These are phyloP conservation scores for Bubo blakistoni DNA, from an alignment of 2,113 vertebrate species.

Conservation along the genomic window DNA sequence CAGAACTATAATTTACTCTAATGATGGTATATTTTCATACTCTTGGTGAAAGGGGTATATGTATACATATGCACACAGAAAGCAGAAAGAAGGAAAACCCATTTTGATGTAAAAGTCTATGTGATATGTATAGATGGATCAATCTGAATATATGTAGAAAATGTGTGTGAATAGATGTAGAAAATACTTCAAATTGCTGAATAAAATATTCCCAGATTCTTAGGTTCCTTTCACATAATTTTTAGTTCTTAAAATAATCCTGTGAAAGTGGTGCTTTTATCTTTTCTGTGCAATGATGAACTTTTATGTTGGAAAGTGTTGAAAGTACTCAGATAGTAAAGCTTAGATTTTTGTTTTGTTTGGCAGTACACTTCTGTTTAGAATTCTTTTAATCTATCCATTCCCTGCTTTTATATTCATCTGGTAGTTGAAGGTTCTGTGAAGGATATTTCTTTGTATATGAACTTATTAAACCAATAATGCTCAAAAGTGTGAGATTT, in stretches of 20 bases:
- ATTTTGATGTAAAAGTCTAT: background rate
- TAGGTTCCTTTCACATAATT: constrained; percentile 51
- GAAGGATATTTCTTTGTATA: constrained; percentile 78
- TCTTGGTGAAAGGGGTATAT: background rate
- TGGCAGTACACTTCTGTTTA: constrained; percentile 85
- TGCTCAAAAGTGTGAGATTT: constrained; percentile 41
- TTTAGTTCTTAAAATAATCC: constrained; percentile 64
- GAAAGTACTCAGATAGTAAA: constrained; percentile 74
- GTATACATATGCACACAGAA: background rate
- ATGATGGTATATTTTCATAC: constrained; percentile 38
- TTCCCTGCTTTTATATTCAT: constrained; percentile 77
- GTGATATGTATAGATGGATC: background rate
- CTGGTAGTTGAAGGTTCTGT: constrained; percentile 78
- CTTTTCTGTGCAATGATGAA: constrained; percentile 68
- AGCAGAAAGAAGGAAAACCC: background rate
- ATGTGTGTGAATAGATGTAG: background rate
- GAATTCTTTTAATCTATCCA: constrained; percentile 88
- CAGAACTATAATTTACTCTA: constrained; percentile 38
- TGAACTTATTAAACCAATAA: constrained; percentile 77
- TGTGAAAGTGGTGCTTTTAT: constrained; percentile 73
- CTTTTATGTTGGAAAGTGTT: constrained; percentile 76
- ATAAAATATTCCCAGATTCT: constrained; percentile 46
- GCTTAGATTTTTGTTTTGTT: constrained; percentile 83
- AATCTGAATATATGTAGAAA: background rate
- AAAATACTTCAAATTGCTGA: constrained; percentile 53